Percentiles rank a stretch among this genome's conserved stretches.
Conservation (phyloP, 2,113 vertebrate genomes). For the Dromiciops gliroides region DNA sequence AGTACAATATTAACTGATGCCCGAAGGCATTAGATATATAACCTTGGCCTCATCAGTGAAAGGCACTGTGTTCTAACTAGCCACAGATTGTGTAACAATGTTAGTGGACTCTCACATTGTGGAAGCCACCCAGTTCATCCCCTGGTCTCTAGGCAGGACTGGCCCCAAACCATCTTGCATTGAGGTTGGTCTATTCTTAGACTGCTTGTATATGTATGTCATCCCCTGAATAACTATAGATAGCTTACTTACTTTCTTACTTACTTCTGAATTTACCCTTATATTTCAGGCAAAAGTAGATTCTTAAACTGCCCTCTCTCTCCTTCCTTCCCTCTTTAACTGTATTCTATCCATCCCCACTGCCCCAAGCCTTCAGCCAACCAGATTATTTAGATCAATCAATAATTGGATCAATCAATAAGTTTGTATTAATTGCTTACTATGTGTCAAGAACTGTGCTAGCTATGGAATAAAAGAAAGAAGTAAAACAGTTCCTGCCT, state of each 20-base stretch:
- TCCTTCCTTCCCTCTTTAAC: no score
- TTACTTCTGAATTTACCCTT: not conserved
- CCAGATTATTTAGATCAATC: not conserved
- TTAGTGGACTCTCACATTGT: not conserved
- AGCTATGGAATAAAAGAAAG: not conserved
- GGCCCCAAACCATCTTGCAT: not conserved
- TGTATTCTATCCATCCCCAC: no score
- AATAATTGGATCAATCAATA: not conserved
- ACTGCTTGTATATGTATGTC: not conserved
- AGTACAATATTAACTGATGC: not conserved
- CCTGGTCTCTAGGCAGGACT: not conserved
- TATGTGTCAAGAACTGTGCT: not conserved
- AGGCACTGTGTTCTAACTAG: not conserved
- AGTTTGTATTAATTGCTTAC: not conserved
- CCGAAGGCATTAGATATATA: not conserved
- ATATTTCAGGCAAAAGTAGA: not conserved
- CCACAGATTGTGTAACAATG: not conserved
- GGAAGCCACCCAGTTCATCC: not conserved
- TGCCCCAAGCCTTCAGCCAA: not conserved
- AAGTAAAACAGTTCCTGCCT: not conserved
- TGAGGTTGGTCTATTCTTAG: not conserved
- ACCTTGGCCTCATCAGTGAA: not conserved
- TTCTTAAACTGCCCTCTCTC: not conserved
- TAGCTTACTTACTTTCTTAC: not conserved
- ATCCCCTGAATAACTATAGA: not conserved